These are phyloP conservation scores for Anas bahamensis DNA, from an alignment of 2,797 vertebrate species.

Conservation along the genomic window DNA sequence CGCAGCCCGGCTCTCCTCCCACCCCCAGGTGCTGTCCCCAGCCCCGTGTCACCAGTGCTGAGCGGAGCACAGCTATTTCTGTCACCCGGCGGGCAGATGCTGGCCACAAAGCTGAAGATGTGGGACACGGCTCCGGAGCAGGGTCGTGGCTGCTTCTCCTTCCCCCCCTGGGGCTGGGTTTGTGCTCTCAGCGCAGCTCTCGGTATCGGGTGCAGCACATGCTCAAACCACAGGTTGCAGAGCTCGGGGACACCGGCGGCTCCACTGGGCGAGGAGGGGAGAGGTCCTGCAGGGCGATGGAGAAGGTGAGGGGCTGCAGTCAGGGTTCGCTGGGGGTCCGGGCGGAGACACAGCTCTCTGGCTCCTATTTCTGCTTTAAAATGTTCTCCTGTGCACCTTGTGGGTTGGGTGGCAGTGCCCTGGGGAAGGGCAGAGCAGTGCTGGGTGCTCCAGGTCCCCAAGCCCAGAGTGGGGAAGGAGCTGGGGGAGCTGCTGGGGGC, in stretches of 20 bases:
- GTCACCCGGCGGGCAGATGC: fast-evolving
- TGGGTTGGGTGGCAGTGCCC: not conserved
- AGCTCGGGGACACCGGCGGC: fast-evolving
- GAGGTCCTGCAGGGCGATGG: not conserved
- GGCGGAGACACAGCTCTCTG: not conserved
- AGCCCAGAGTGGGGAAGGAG: not conserved
- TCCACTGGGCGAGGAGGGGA: not conserved
- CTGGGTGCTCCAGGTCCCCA: fast-evolving
- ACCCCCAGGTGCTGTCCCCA: not conserved
- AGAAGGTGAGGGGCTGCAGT: constrained; percentile 16
- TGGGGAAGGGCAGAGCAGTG: too few species aligned
- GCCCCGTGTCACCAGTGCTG: fast-evolving
- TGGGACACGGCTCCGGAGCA: fast-evolving
- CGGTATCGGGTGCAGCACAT: fast-evolving
- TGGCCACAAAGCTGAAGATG: not conserved
- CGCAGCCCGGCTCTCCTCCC: not conserved
- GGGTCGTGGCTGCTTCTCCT: not conserved
- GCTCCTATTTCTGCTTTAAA: not conserved
- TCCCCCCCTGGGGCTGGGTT: not conserved
- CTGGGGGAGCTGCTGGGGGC: not conserved
- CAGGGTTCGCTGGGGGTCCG: not conserved
- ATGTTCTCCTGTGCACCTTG: fast-evolving
- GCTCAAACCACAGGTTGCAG: constrained; percentile 21
- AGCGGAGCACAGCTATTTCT: not conserved
- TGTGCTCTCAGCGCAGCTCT: not conserved